Evolutionary conservation across 2,113 vertebrate genomes (phyloP), one percentile per base, ranked within the genome.

Genomic region (Smithornis capensis): DNA sequence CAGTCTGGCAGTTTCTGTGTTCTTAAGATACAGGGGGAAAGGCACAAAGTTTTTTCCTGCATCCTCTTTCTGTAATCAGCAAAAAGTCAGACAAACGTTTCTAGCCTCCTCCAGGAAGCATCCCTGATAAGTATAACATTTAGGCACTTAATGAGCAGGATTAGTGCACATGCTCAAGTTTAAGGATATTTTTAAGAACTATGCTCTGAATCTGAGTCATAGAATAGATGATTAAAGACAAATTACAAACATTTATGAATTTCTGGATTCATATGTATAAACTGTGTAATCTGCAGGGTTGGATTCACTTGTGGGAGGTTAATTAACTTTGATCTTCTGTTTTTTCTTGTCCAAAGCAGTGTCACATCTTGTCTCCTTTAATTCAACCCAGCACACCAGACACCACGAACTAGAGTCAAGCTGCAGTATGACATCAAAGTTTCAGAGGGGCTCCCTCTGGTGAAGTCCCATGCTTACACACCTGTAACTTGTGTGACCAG

Each of bases 21-120:
- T 92, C 40, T 71, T n/a, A 55, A 80, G 52, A 53, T 74, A 80
- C 1, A 5, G 22, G 10, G 70, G 38, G 31, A 95, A 92, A 95
- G 40, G 37, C 75, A 59, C 60, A 44, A 79, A 19, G 14, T 6
- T 23, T 86, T 92, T 95, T 91, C 67, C 68, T 89, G 23, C 71
- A 88, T 94, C 91, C 87, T 93, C 85, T 80, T 91, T 94, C 63
- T 86, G 38, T 90, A 94, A 96, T 90, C 82, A 94, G 79, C 80
- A 87, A 52, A 88, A 94, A 45, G 85, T 90, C 83, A 93, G 65
- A 47, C 56, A 95, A 90, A 95, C 73, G 71, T 87, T 92, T 92
- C 47, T 87, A 81, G 40, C 9, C 88, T 81, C 25, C 76, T 95
- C 37, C 92, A 92, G 95, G 95, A 96, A 96, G 40, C 88, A 64